Evolutionary conservation across 2,797 vertebrate species (phyloP).

Genomic region (Carcharodon carcharias): DNA sequence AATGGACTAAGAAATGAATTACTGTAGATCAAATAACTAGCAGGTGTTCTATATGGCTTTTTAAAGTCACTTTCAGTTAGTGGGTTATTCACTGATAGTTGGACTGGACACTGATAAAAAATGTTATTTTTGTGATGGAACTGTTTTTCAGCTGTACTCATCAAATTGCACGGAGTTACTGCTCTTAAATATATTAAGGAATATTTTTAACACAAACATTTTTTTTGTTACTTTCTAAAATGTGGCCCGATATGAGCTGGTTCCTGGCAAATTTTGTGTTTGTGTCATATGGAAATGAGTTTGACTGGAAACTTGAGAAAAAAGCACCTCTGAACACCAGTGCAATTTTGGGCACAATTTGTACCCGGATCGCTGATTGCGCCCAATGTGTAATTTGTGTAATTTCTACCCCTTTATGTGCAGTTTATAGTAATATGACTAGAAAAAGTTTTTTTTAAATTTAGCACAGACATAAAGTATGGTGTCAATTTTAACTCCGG

Average conservation of each 20-base stretch:
- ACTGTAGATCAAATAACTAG: too few species aligned
- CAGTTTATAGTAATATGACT: not conserved
- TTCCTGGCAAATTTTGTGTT: not conserved
- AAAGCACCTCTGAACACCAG: not conserved
- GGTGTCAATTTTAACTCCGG: too few species aligned
- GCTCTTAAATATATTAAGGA: too few species aligned
- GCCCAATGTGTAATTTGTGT: not conserved
- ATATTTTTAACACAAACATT: too few species aligned
- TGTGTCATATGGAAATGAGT: not conserved
- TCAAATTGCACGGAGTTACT: too few species aligned
- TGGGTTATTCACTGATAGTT: too few species aligned
- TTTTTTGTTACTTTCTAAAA: not conserved
- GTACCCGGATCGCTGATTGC: not conserved
- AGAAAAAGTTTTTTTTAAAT: not conserved
- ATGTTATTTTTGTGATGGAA: too few species aligned
- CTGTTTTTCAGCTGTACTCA: too few species aligned
- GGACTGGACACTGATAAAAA: too few species aligned
- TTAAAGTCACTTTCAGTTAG: too few species aligned
- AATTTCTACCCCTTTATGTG: not conserved
- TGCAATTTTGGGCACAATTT: not conserved
- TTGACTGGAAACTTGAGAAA: not conserved
- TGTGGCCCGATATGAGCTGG: not conserved
- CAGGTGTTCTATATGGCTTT: too few species aligned
- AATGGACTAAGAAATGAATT: too few species aligned
- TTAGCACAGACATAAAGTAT: not conserved